These are phyloP conservation scores for Amorpha juglandis DNA, from an alignment of 2,888 invertebrate species.

Conservation along the genomic window DNA sequence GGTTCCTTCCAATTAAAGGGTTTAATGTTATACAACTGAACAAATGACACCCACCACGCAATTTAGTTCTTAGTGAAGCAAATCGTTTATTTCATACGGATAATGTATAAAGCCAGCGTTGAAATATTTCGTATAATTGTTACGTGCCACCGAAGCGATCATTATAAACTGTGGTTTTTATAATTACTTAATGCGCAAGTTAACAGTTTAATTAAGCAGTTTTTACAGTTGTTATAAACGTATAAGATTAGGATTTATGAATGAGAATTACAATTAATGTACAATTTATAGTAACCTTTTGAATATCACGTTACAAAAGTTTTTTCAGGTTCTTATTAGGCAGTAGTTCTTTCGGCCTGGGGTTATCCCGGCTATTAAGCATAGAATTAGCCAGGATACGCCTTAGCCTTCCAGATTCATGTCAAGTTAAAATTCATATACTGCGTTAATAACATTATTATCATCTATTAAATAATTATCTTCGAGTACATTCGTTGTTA, in stretches of 20 bases:
- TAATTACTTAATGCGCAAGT: slow-evolving; percentile 9
- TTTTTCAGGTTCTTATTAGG: no score
- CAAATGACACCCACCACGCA: slow-evolving; percentile 41
- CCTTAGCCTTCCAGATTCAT: no score
- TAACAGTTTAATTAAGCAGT: neutral
- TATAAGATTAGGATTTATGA: neutral
- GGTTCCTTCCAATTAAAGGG: slow-evolving; percentile 3
- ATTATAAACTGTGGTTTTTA: slow-evolving; percentile 1
- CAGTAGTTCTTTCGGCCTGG: no score
- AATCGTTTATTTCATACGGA: slow-evolving; percentile 17
- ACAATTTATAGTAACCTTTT: no score
- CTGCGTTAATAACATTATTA: no score
- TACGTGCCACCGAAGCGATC: slow-evolving; percentile 19
- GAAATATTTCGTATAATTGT: slow-evolving; percentile 20
- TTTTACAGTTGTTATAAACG: neutral
- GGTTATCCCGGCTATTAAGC: no score
- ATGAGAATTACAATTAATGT: no score
- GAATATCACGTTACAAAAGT: no score
- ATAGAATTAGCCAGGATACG: no score
- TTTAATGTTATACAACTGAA: slow-evolving; percentile 9
- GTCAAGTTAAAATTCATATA: no score
- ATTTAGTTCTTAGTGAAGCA: slow-evolving; percentile 37
- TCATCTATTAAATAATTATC: no score
- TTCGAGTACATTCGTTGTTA: no score
- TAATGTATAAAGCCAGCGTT: neutral